Base-by-base conservation (phyloP, 2,888 invertebrate genomes). In the Tryphoninae sp. region DNA sequence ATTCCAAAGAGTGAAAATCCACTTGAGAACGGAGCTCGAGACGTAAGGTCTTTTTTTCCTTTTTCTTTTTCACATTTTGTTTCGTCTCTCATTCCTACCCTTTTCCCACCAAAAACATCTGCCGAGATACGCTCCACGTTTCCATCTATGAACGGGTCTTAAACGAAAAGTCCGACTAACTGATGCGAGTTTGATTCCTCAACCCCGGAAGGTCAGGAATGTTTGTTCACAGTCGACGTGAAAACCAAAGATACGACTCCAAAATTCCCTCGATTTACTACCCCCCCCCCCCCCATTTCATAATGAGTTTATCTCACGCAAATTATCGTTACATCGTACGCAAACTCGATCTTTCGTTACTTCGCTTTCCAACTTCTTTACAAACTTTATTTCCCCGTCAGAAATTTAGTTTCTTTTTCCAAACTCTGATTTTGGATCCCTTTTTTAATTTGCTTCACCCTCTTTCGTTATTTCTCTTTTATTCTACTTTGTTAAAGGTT, bases 1-100 rank as follows among this genome's bases (percentile, higher is more conserved):
- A 73, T 78, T 78, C 53, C 61, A 73, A 67, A 61, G 73, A 67
- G 55, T 33, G 42, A 19, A 51, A 59, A 40, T 23, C 42, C 4
- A 58, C 16, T 26, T 40, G 49, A 51, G 40, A 71, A 7, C 26
- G 33, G 58, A 19, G 51, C 9, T 13, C 22, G 71, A 72, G 59
- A 40, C 26, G 53, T 22, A 23, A 33, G 26, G 26, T 67, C 40
- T 45, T 71, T 73, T 61, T 64, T 55, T 55, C 42, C 45, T 59
- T 2, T 22, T 51, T 42, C 13, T 11, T 13, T 45, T 13, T 45
- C 11, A 13, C 45, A 2, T 13, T 45, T 13, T 45, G 11, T 45
- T 13, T 45, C 45, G 33, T 23, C 1, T 53, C 42, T 26, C 53
- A n/a, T 23, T 22, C 22, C 51, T 40, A 13, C 51, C 13, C 45